Conservation (phyloP, 2,113 vertebrate species). For the Lasiurus cinereus region DNA sequence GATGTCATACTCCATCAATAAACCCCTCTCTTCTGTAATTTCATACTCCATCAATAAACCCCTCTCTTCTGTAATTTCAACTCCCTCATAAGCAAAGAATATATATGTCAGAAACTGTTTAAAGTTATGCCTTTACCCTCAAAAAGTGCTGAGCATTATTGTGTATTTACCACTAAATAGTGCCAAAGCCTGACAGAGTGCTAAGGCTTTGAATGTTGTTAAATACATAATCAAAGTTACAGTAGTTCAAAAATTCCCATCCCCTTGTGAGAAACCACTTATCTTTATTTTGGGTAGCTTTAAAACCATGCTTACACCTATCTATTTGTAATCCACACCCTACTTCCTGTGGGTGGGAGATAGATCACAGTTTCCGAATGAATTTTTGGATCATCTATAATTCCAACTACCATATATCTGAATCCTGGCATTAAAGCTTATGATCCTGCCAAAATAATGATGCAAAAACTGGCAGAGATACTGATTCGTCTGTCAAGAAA, state of each 20-base stretch:
- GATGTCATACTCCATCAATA: background rate
- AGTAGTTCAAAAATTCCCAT: slow-evolving; percentile 47
- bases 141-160: slow-evolving; percentile 55
- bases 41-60: background rate
- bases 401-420: slow-evolving; percentile 75
- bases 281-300: slow-evolving; percentile 57
- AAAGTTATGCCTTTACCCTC: slow-evolving; percentile 30
- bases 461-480: slow-evolving; percentile 81
- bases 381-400: slow-evolving; percentile 82
- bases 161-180: background rate
- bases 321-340: slow-evolving; percentile 70
- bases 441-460: slow-evolving; percentile 84
- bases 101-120: slow-evolving; percentile 2
- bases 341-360: slow-evolving; percentile 65
- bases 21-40: background rate
- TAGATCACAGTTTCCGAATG: slow-evolving; percentile 77
- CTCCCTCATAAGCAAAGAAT: background rate
- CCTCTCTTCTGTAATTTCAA: background rate
- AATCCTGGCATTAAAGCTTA: slow-evolving; percentile 79
- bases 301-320: slow-evolving; percentile 66
- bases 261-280: slow-evolving; percentile 57
- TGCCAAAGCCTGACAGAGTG: slow-evolving; percentile 29
- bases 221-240: slow-evolving; percentile 42
- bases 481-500: slow-evolving; percentile 82
- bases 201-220: slow-evolving; percentile 44